Conservation (phyloP, 2,888 invertebrate species). For the Andrena chrysosceles region DNA sequence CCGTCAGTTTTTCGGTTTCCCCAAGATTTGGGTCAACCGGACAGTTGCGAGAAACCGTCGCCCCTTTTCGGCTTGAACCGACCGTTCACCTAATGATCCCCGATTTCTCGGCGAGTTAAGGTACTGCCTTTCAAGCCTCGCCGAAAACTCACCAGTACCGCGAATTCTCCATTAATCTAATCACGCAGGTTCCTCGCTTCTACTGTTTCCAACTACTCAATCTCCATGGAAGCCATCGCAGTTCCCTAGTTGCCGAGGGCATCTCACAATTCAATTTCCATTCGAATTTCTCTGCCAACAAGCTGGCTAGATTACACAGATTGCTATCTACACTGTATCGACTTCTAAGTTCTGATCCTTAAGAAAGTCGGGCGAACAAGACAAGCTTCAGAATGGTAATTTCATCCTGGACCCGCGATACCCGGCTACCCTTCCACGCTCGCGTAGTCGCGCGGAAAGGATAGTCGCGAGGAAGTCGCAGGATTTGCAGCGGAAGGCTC, state of each 20-base stretch:
- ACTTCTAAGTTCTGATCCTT: too few species aligned
- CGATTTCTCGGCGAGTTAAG: slow-evolving; percentile 79
- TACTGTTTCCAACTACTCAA: not conserved
- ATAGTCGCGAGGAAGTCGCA: slow-evolving; percentile 63
- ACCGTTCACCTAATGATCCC: slow-evolving; percentile 77
- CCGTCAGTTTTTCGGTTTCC: slow-evolving; percentile 72
- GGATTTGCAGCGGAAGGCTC: slow-evolving; percentile 62
- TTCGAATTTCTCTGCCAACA: too few species aligned
- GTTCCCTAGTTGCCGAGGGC: too few species aligned
- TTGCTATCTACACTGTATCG: too few species aligned
- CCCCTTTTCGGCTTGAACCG: slow-evolving; percentile 64
- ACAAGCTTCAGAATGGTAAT: slow-evolving; percentile 68
- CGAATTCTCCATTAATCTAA: slow-evolving; percentile 30
- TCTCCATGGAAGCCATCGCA: too few species aligned
- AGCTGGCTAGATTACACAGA: too few species aligned
- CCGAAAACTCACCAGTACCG: slow-evolving; percentile 43
- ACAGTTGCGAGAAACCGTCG: slow-evolving; percentile 72
- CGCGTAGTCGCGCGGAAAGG: slow-evolving; percentile 35
- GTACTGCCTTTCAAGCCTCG: slow-evolving; percentile 42
- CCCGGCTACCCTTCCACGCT: slow-evolving; percentile 36
- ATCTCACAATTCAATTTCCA: too few species aligned
- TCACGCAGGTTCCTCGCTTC: slow-evolving; percentile 14
- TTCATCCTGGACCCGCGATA: slow-evolving; percentile 69
- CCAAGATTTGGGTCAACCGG: slow-evolving; percentile 77
- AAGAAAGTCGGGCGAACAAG: slow-evolving; percentile 12